These are phyloP conservation scores for Gallinago paraguaiae DNA, from an alignment of 2,113 vertebrate species.

Conservation along the genomic window DNA sequence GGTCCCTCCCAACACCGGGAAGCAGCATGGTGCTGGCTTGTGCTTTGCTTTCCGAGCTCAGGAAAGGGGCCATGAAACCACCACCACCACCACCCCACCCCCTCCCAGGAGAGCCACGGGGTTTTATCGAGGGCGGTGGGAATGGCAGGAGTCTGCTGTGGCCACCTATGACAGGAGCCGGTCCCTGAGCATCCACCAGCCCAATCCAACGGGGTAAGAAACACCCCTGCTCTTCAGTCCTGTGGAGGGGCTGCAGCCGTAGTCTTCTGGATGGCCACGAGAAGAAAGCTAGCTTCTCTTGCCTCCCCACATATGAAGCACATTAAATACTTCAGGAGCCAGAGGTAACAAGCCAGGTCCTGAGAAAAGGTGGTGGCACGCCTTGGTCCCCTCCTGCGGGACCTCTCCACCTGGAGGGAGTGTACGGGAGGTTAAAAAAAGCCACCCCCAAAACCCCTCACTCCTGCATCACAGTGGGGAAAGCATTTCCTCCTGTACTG, in stretches of 20 bases:
- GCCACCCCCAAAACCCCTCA: neutral
- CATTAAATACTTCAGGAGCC: neutral
- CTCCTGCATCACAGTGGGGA: too few species aligned
- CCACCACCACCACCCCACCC: too few species aligned
- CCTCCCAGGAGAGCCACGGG: neutral
- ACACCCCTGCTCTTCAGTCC: neutral
- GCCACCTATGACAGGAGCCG: accelerated
- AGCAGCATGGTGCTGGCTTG: accelerated
- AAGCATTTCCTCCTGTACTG: neutral
- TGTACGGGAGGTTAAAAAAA: neutral
- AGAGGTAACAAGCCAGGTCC: neutral
- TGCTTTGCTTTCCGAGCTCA: neutral
- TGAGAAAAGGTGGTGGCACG: neutral
- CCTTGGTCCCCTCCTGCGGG: neutral
- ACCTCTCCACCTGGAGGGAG: neutral
- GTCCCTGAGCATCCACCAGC: neutral
- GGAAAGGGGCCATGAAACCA: neutral
- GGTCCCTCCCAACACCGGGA: neutral
- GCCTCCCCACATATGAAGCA: neutral
- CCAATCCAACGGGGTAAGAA: accelerated
- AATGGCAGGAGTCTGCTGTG: neutral
- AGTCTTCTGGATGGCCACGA: neutral
- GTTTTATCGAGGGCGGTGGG: neutral
- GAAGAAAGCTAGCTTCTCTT: neutral
- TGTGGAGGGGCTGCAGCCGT: too few species aligned